Percentiles rank a stretch among this genome's conserved stretches.
Evolutionary conservation across 2,797 vertebrate species (phyloP).

Genomic region (Eulemur albifrons): DNA sequence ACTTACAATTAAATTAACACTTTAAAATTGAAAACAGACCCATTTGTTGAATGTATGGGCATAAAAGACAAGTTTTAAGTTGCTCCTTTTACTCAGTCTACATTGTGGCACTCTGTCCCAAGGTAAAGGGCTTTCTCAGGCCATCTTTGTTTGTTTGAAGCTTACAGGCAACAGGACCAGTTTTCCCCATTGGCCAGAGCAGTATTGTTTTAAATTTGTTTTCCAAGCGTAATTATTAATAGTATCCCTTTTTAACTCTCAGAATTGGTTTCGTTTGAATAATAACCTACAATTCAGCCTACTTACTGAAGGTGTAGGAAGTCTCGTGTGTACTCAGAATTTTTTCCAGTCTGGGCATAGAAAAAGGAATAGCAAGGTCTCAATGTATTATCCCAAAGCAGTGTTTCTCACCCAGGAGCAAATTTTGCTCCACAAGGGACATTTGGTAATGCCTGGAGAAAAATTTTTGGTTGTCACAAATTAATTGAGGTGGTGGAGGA

Average conservation of each 20-base stretch:
- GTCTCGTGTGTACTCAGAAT: accelerated
- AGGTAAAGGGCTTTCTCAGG: background rate
- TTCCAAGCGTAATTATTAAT: background rate
- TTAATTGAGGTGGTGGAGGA: background rate
- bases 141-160: background rate
- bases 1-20: background rate
- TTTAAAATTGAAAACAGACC: background rate
- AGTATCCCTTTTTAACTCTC: background rate
- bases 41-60: background rate
- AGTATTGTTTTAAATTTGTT: background rate
- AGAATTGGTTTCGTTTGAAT: background rate
- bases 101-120: background rate
- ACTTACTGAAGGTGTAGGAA: background rate
- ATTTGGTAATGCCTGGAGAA: background rate
- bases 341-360: background rate
- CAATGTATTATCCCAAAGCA: background rate
- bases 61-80: background rate
- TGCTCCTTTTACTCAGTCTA: background rate
- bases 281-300: background rate
- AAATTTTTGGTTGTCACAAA: background rate
- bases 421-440: background rate
- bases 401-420: background rate
- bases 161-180: background rate
- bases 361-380: background rate
- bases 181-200: background rate